Percentiles rank a stretch among this genome's conserved stretches.
phyloP scores from a whole-genome alignment of 2,113 vertebrate species.

The Tetraodon nigroviridis region DNA sequence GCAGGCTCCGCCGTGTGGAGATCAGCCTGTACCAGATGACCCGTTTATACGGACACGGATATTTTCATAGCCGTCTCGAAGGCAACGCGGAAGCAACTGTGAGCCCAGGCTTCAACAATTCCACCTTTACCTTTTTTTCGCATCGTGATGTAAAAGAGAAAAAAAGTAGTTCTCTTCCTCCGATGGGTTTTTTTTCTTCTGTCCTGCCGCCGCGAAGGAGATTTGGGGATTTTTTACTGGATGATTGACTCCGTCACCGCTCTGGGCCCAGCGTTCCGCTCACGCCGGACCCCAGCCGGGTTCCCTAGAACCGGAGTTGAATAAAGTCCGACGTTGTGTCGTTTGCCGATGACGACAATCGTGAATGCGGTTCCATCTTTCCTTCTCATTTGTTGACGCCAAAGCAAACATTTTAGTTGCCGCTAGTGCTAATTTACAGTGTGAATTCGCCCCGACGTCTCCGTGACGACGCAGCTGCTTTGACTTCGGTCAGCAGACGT shows the following conservation, averaged over 20 bases:
- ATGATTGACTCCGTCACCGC: too few relatives aligned
- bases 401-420: too few relatives aligned
- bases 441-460: too few relatives aligned
- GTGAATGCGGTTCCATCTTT: background rate
- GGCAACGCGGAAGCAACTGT: slow-evolving; percentile 29
- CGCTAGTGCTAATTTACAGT: too few relatives aligned
- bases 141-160: background rate
- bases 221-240: too few relatives aligned
- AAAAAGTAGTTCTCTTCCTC: background rate
- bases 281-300: background rate
- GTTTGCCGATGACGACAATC: background rate
- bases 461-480: too few relatives aligned
- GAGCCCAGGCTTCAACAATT: slow-evolving; percentile 22
- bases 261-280: too few relatives aligned
- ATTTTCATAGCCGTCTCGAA: slow-evolving; percentile 43
- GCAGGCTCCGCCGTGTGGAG: slow-evolving; percentile 15
- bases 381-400: too few relatives aligned
- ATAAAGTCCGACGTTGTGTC: background rate
- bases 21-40: slow-evolving; percentile 3
- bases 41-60: slow-evolving; percentile 41
- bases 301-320: background rate
- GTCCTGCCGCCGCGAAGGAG: slow-evolving; percentile 1
- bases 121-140: background rate
- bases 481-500: too few relatives aligned
- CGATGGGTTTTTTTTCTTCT: background rate